Base-by-base conservation (phyloP, 2,113 vertebrate genomes). In the Chionis minor region DNA sequence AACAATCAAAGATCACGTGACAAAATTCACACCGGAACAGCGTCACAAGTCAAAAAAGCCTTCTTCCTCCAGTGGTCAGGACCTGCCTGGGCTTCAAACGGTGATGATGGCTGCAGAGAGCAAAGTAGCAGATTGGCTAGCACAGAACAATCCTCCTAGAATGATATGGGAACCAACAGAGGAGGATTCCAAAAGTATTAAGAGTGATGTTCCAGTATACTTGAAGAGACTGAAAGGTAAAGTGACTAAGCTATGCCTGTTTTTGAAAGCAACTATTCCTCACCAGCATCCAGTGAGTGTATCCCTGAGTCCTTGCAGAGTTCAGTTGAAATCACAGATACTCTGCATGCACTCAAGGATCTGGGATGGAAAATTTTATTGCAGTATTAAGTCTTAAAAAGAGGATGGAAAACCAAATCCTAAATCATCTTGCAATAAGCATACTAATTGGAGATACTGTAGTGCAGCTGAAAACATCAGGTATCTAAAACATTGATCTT, bases 111-210 rank as follows among this genome's bases (percentile, higher is more conserved):
- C 99, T 1, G 99, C 99, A 0, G 99, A 99, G 95, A 99, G 98
- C 98, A 99, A 99, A 98, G 99, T 99, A 42, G 99, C 99, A 15
- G 99, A 99, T 96, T 99, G 99, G 99, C 98, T 99, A 84, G 99
- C 99, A 38, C 99, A 99, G 96, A 99, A 99, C 93, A 99, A 99
- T 96, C 99, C 99, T 88, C 99, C 99, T 3, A 97, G 99, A 73
- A 98, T 99, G 97, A 98, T 99, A 66, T 99, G 98, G 73, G 99
- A 99, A 86, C 99, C 99, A 24, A 98, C 99, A 2, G 99, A 99
- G 96, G 99, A 99, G 30, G 99, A 99, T 97, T 99, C 98, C 97
- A 99, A 99, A 98, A 99, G 99, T 96, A 99, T 99, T 97, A 99
- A 99, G 97, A 99, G 99, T 86, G 99, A 99, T 1, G 99, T 99